Base-by-base conservation (phyloP, 1,140 invertebrate genomes). In the Meloidogyne floridensis region DNA sequence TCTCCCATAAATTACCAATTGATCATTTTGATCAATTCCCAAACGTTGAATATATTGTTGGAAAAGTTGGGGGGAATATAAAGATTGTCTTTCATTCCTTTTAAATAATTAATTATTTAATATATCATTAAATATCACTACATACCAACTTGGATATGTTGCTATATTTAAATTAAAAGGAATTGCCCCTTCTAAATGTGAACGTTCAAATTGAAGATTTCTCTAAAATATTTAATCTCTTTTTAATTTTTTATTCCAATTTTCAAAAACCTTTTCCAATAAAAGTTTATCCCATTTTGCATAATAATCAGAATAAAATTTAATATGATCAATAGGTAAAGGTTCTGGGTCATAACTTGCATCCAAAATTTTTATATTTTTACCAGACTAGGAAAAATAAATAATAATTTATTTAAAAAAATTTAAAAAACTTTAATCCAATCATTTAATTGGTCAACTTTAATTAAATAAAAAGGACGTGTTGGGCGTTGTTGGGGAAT, bases 151-250 rank as follows among this genome's bases (percentile, higher is more conserved):
- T 9, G 84, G 84, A 74, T 75, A 85, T 2, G 85, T 85, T 5
- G 76, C 84, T 42, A 86, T 84, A 82, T 85, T 82, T 18, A 81
- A 20, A 20, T 83, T 84, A 71, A 86, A 85, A 59, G 85, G 85
- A 43, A 86, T 75, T 42, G 84, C 85, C 11, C 76, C 70, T 15
- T 86, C 83, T 42, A 85, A 85, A 47, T 84, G 84, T 11, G 81
- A 80, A 69, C 69, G 75, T 42, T 20, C 75, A 75, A 79, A 82
- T 75, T 84, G 78, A 15, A 73, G 20, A 56, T 72, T 42, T 77
- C 74, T 78, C 78, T 84, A 65, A 72, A 86, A 47, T 15, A 85
- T 54, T 7, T 18, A 43, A 81, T 53, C 8, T 53, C 10, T 10
- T 65, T 13, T 56, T 6, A 18, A 11, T 71, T 43, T 84, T 10